A percentile compares a stretch with the other conserved stretches of the same genome.
Evolutionary conservation across 2,888 invertebrate genomes (phyloP).

Genomic region (Andrena chrysosceles): DNA sequence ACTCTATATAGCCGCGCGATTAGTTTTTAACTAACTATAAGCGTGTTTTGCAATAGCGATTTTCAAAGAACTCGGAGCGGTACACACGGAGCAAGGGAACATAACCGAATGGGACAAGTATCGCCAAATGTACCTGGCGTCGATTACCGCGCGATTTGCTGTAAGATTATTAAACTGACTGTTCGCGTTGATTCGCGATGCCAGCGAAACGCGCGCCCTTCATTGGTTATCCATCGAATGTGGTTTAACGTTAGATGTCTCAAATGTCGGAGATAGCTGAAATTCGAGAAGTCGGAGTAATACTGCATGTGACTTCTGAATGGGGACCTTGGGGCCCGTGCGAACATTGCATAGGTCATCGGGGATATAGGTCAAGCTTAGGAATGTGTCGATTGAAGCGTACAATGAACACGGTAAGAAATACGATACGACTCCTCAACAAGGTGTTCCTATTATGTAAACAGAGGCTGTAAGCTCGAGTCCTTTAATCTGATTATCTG

Average conservation of each 20-base stretch:
- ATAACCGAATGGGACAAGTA: conserved; percentile 86
- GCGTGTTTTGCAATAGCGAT: conserved; percentile 63
- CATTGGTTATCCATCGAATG: not conserved
- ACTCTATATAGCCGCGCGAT: too few species aligned
- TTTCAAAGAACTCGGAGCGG: conserved; percentile 65
- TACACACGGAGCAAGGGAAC: conserved; percentile 83
- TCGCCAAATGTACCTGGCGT: conserved; percentile 84
- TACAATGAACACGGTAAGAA: conserved; percentile 65
- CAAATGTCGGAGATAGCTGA: conserved; percentile 83
- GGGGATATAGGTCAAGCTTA: conserved; percentile 83
- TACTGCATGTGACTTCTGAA: conserved; percentile 85
- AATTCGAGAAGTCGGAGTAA: conserved; percentile 84
- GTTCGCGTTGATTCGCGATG: not conserved
- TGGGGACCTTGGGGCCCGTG: conserved; percentile 87
- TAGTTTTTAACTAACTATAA: not conserved
- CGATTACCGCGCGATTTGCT: conserved; percentile 85
- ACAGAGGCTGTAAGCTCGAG: not conserved
- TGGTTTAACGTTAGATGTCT: conserved; percentile 77
- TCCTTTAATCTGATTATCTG: too few species aligned
- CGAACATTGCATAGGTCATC: conserved; percentile 83
- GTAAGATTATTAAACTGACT: conserved; percentile 62
- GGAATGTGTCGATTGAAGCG: conserved; percentile 86
- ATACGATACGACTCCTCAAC: not conserved
- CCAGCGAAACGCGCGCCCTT: not conserved
- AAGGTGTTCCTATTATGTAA: not conserved